Conservation (phyloP, 2,888 invertebrate species). For the Drosophila eohydei region DNA sequence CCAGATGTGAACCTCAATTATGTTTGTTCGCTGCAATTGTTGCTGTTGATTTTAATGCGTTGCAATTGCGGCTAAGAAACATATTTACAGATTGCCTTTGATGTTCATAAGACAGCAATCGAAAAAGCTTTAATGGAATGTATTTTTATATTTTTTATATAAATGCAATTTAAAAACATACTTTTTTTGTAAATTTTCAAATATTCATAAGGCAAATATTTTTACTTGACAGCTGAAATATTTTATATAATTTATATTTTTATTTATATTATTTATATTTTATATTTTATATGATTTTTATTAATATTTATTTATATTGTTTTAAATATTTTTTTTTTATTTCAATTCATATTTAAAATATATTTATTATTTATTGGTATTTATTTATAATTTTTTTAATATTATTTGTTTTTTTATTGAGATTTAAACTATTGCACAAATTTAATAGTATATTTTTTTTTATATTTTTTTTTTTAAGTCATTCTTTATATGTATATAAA, state of each 20-base stretch:
- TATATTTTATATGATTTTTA: neutral
- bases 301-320: too few species aligned
- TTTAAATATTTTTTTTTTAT: too few species aligned
- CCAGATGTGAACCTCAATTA: constrained; percentile 39
- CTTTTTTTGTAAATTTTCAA: neutral
- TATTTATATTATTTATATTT: too few species aligned
- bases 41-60: constrained; percentile 42
- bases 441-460: too few species aligned
- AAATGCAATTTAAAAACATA: neutral
- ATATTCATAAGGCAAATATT: neutral
- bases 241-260: neutral
- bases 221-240: neutral
- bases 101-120: neutral
- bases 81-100: constrained; percentile 31
- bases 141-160: constrained; percentile 1
- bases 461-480: too few species aligned
- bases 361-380: too few species aligned
- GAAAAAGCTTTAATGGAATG: neutral
- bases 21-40: constrained; percentile 26
- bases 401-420: too few species aligned
- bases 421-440: too few species aligned
- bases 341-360: too few species aligned
- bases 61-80: constrained; percentile 43
- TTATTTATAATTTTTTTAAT: too few species aligned
- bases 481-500: too few species aligned